A percentile compares a stretch with the other conserved stretches of the same genome.
These are phyloP conservation scores for Salvator merianae DNA, from an alignment of 2,113 vertebrate species.

Conservation along the genomic window DNA sequence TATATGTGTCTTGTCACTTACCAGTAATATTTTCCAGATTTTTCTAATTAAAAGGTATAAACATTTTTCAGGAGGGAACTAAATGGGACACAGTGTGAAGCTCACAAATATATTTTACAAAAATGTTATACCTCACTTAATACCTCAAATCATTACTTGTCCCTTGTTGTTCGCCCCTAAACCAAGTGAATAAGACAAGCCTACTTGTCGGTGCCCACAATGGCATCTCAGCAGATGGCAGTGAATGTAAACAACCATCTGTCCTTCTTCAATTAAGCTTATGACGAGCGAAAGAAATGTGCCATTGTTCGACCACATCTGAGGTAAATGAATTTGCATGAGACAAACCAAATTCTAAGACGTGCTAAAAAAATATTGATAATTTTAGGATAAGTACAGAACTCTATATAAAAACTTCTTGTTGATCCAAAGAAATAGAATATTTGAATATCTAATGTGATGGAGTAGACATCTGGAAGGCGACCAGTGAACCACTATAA, in stretches of 20 bases:
- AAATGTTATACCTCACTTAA: neutral
- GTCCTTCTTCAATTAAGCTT: constrained; percentile 10
- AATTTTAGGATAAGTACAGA: neutral
- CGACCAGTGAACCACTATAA: neutral
- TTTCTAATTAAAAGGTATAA: neutral
- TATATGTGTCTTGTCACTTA: neutral
- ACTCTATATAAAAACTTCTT: neutral
- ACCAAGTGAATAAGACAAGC: neutral
- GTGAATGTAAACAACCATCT: neutral
- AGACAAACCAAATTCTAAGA: neutral
- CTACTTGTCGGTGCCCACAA: constrained; percentile 12
- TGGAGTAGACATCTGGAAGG: neutral
- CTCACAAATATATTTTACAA: neutral
- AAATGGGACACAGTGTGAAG: neutral
- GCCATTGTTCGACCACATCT: neutral
- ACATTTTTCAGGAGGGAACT: neutral
- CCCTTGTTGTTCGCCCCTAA: neutral
- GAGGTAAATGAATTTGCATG: constrained; percentile 14
- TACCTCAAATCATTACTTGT: constrained; percentile 11
- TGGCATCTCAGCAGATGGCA: constrained; percentile 18
- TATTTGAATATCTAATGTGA: constrained; percentile 2
- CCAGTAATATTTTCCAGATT: neutral
- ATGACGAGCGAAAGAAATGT: neutral
- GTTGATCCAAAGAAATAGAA: neutral
- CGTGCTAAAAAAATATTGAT: neutral